These are phyloP conservation scores for Meiosimyza decipiens DNA, from an alignment of 2,888 invertebrate genomes.

Conservation along the genomic window DNA sequence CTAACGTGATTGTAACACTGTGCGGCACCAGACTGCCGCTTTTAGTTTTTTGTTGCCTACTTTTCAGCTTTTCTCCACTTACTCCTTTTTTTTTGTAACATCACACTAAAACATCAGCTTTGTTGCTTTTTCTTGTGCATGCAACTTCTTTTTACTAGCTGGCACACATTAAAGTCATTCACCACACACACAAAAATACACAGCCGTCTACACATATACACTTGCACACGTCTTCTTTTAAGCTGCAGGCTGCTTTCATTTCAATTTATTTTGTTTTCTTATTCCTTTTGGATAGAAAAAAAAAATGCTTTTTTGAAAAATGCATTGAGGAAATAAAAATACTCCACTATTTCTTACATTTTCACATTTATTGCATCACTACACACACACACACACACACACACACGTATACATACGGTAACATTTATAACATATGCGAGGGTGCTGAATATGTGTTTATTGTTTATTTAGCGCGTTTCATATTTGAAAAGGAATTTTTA, in stretches of 20 bases:
- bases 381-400: slow-evolving; percentile 31
- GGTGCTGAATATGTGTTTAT: slow-evolving; percentile 9
- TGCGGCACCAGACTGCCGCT: background rate
- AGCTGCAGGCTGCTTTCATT: slow-evolving; percentile 29
- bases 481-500: slow-evolving; percentile 28
- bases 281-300: background rate
- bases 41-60: slow-evolving; percentile 4
- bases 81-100: slow-evolving; percentile 23
- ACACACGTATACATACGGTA: background rate
- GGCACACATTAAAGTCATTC: slow-evolving; percentile 43
- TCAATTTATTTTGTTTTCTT: slow-evolving; percentile 13
- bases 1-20: background rate
- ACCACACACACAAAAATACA: slow-evolving; percentile 31
- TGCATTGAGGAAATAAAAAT: slow-evolving; percentile 36
- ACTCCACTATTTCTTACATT: slow-evolving; percentile 20
- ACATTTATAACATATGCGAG: background rate
- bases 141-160: slow-evolving; percentile 26
- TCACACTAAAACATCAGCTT: slow-evolving; percentile 26
- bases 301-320: slow-evolving; percentile 21
- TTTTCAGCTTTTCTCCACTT: slow-evolving; percentile 8
- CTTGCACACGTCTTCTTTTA: slow-evolving; percentile 23
- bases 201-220: slow-evolving; percentile 19
- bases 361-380: slow-evolving; percentile 27
- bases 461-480: slow-evolving; percentile 16
- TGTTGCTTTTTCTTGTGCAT: background rate